Evolutionary conservation across 2,888 invertebrate genomes (phyloP).

Genomic region (Polymixis lichenea): DNA sequence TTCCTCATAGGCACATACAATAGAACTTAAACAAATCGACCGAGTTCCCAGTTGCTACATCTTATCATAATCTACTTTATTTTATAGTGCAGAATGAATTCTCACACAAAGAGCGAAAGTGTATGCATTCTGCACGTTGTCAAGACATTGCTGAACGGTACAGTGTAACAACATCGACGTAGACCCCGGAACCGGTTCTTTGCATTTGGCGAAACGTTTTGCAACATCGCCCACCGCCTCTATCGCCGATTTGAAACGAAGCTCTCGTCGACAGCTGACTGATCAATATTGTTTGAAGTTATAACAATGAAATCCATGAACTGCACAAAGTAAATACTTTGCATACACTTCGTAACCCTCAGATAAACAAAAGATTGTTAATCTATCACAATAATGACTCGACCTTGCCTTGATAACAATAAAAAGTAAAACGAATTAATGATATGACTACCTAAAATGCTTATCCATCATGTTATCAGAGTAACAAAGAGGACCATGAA

Average conservation of each 20-base stretch:
- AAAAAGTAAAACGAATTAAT: conserved; percentile 80
- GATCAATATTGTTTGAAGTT: conserved; percentile 24
- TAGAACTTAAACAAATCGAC: conserved; percentile 72
- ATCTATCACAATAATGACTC: conserved; percentile 61
- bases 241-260: conserved; percentile 42
- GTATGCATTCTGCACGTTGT: conserved; percentile 68
- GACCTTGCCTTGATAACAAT: conserved; percentile 77
- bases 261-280: conserved; percentile 35
- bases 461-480: conserved; percentile 87
- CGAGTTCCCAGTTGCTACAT: conserved; percentile 75
- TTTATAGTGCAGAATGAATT: conserved; percentile 62
- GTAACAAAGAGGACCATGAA: conserved; percentile 87
- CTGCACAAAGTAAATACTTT: conserved; percentile 39
- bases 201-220: conserved; percentile 83
- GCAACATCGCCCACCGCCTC: conserved; percentile 75
- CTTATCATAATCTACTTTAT: conserved; percentile 61
- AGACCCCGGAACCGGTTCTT: conserved; percentile 81
- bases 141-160: conserved; percentile 67
- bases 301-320: conserved; percentile 33
- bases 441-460: conserved; percentile 81
- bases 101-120: conserved; percentile 80
- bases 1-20: conserved; percentile 74
- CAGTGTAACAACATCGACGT: conserved; percentile 63
- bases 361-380: conserved; percentile 62
- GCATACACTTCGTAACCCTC: conserved; percentile 53